Evolutionary conservation across 2,888 invertebrate species (phyloP), one percentile per base, ranked within the genome.

Genomic region (Dasysyrphus tricinctus): DNA sequence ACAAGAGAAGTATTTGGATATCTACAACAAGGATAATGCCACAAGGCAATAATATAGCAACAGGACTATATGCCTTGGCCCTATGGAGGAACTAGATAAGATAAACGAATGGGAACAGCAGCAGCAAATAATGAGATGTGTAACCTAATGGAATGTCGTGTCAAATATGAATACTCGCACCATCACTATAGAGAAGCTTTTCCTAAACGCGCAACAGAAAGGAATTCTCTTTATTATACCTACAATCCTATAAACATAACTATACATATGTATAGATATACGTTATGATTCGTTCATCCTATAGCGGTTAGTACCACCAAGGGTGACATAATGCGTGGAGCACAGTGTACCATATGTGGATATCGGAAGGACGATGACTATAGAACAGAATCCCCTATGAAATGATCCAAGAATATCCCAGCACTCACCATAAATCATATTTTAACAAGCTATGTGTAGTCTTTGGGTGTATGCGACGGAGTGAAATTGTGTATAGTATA

Each of bases 381-480:
- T n/a, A 34, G 47, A 59, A 19, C 3, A 39, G 59, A 19, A 34
- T 56, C 34, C 39, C 47, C 34, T 75, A 67, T 69, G 59, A 80
- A 69, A 63, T 51, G 72, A 85, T 80, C 47, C 81, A 67, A 77
- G 80, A 81, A 77, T 74, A 85, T 39, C 59, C 84, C 76, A 85
- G 72, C 59, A 42, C 56, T 77, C 72, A 69, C 47, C 80, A 85
- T 85, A 85, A 85, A 85, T 85, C 85, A 85, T 77, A 76, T 84
- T 76, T 76, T 47, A 84, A 76, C 84, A 81, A 85, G 85, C 73
- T 69, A 61, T 7, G 19, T 37, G 16, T 39, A 39, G n/a, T n/a
- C n/a, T n/a, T n/a, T 39, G 39, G 37, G 59, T 39, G 24, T 19
- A 24, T 12, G 24, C 24, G 39, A 63, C 34, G 6, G 70, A 74